phyloP scores from a whole-genome alignment of 2,888 invertebrate genomes.

The Epinotia bilunana region DNA sequence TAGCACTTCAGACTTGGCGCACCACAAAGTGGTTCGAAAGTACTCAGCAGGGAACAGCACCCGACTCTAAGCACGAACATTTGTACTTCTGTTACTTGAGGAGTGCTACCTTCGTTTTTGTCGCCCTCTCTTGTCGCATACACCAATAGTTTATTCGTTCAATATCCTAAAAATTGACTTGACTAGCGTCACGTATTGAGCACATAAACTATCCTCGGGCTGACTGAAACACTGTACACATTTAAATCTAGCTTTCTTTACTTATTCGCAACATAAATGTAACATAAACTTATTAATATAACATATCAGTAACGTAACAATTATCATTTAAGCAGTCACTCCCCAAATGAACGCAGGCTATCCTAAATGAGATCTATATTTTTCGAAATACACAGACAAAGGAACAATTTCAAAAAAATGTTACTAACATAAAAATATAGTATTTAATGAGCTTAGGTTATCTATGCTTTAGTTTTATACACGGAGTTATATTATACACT shows the following conservation, averaged over 20 bases:
- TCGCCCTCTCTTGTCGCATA: background rate
- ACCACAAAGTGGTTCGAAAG: conserved; percentile 24
- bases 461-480: conserved; percentile 39
- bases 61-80: conserved; percentile 16
- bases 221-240: conserved; percentile 18
- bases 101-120: conserved; percentile 26
- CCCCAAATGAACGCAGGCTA: conserved; percentile 36
- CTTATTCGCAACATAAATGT: conserved; percentile 16
- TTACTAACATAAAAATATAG: conserved; percentile 40
- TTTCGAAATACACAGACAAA: conserved; percentile 26
- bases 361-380: conserved; percentile 22
- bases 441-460: conserved; percentile 39
- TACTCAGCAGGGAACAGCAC: conserved; percentile 16
- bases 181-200: conserved; percentile 38
- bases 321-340: conserved; percentile 35
- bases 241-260: conserved; percentile 37
- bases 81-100: conserved; percentile 35
- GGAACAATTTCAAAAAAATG: conserved; percentile 26
- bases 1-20: conserved; percentile 33
- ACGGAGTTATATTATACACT: conserved; percentile 40
- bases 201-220: conserved; percentile 25
- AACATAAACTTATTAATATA: conserved; percentile 16
- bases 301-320: conserved; percentile 6
- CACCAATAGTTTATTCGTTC: conserved; percentile 29
- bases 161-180: conserved; percentile 38